Evolutionary conservation across 2,797 vertebrate genomes (phyloP), one percentile per base, ranked within the genome.

Genomic region (Coranthus polyacanthus): DNA sequence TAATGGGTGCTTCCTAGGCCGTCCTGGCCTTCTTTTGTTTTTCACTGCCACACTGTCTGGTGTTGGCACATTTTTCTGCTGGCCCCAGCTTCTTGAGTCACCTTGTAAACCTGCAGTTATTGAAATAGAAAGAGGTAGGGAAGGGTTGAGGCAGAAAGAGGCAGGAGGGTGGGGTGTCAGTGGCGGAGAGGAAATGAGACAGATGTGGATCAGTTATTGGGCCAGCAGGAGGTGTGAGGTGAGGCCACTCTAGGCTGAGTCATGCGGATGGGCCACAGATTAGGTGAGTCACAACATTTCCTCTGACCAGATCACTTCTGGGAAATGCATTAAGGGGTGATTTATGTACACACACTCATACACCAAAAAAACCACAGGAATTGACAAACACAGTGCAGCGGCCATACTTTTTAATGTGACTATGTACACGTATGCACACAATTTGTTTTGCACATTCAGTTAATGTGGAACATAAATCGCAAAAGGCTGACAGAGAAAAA

Each of bases 11-110:
- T 99, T 99, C 67, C 96, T 91, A 51, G 98, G 98, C 72, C 98
- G 88, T 1, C 98, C 98, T 0, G 96, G 97, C 71, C 97, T 86
- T 32, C 96, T 94, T 88, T 96, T 98, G 77, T 95, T 96, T 32
- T 95, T 95, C 64, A 94, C 95, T 88, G 92, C 52, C 91, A 90
- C 36, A 81, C 93, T 0, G 93, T 94, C 84, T 92, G 88, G 13
- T 78, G 87, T 79, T 94, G 95, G 85, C 94, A 75, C 59, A 37
- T 69, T 75, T 69, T 78, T 86, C 47, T 79, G 87, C 76, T 83
- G 85, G 67, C 86, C 84, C 63, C 72, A 77, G 79, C 76, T 81
- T 64, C 85, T 89, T n/a, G 81, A 82, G 84, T 89, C 90, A 88
- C 86, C 87, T 88, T 91, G 90, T 81, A 85, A 85, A 88, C 79